These are phyloP conservation scores for Sylvilagus bachmani DNA, from an alignment of 2,113 vertebrate species.

Conservation along the genomic window DNA sequence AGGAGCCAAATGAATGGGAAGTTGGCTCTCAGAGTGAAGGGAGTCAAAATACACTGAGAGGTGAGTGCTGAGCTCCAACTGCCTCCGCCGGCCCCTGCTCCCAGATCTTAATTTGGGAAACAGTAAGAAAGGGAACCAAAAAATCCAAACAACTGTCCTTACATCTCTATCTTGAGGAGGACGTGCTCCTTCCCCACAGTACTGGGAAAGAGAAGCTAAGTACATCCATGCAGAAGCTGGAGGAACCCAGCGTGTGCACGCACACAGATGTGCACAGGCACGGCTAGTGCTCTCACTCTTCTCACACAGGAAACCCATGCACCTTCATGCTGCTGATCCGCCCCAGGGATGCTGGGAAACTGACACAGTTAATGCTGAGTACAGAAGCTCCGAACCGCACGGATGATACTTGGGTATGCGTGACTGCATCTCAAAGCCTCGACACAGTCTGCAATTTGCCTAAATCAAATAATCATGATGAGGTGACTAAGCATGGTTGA, in stretches of 20 bases:
- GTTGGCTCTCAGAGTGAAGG: neutral
- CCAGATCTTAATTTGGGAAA: neutral
- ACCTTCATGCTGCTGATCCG: fast-evolving
- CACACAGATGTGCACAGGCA: too few species aligned
- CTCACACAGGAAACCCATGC: neutral
- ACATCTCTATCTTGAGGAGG: neutral
- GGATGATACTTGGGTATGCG: neutral
- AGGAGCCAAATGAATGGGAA: neutral
- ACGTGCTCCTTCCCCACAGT: fast-evolving
- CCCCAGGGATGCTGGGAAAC: neutral
- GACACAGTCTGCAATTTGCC: neutral
- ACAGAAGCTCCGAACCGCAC: neutral
- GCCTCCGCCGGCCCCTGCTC: neutral
- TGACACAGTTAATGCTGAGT: neutral
- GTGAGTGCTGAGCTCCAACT: too few species aligned
- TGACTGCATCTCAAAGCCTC: neutral
- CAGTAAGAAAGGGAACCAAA: neutral
- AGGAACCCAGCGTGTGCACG: fast-evolving
- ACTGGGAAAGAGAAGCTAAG: neutral
- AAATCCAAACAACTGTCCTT: neutral
- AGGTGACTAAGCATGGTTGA: neutral
- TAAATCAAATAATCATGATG: neutral
- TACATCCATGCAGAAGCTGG: neutral
- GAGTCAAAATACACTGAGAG: neutral
- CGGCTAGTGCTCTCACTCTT: fast-evolving